Evolutionary conservation across 2,113 vertebrate genomes (phyloP), one percentile per base, ranked within the genome.

Genomic region (Egretta garzetta): DNA sequence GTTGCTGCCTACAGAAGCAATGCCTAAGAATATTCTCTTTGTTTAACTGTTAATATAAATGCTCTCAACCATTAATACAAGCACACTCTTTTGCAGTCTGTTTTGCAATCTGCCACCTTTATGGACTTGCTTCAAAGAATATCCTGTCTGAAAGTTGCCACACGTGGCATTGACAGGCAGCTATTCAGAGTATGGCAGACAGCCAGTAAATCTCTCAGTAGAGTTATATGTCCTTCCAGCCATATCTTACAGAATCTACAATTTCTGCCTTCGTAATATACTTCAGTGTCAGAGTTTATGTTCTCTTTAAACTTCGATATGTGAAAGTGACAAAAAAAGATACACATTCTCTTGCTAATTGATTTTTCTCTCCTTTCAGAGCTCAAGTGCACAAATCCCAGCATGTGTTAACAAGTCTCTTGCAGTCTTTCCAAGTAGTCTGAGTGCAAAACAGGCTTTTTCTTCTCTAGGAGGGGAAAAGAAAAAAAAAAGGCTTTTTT

Each of bases 161-260:
- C 73, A 35, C 80, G 66, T 86, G 63, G 59, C 77, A 67, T 27
- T 98, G 96, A 97, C 59, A 94, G 94, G 55, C 80, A 97, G 88
- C 39, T 88, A 45, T 95, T 95, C 70, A 68, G 88, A 82, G 47
- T 49, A 86, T 60, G 82, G 63, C 85, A 81, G 95, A 60, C 58
- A 94, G 87, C 75, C 94, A 96, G 82, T 95, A 97, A 97, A 96
- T 96, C 95, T 96, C 88, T 97, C 35, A 63, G 49, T 11, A 49
- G 56, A 68, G 13, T 60, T 83, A 35, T 66, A 64, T 73, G 75
- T 39, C 52, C 12, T 92, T 96, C 58, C 26, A 70, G 24, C 28
- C 27, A 6, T 59, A 52, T 74, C 66, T 77, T 93, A 88, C 28
- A 93, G 88, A 96, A 79, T 75, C 26, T 91, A 86, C 52, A 55